Conservation (phyloP, 2,888 invertebrate genomes). For the Noctua pronuba region DNA sequence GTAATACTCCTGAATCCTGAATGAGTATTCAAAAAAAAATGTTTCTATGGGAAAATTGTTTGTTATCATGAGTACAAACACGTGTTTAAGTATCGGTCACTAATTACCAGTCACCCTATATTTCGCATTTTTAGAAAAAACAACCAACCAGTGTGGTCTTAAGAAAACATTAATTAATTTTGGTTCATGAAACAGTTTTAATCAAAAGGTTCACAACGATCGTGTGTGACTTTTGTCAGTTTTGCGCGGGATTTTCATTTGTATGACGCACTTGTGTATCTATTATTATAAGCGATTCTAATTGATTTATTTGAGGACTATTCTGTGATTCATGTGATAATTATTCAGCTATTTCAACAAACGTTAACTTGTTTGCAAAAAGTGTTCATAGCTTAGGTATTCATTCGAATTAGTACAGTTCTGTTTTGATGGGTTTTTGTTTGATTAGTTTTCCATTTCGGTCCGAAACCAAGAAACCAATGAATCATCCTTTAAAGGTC, state of each 20-base stretch:
- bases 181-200: slow-evolving; percentile 21
- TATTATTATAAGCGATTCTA: slow-evolving; percentile 6
- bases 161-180: slow-evolving; percentile 17
- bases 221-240: slow-evolving; percentile 22
- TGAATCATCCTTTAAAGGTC: neutral
- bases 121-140: neutral
- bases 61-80: too few relatives aligned
- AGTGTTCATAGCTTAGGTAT: neutral
- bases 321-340: slow-evolving; percentile 16
- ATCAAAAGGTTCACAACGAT: slow-evolving; percentile 8
- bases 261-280: slow-evolving; percentile 24
- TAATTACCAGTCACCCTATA: too few relatives aligned
- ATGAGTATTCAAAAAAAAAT: too few relatives aligned
- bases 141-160: neutral
- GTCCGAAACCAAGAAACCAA: neutral
- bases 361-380: slow-evolving; percentile 7
- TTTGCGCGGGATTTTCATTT: slow-evolving; percentile 26
- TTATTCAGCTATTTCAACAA: slow-evolving; percentile 23
- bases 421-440: neutral
- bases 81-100: too few relatives aligned
- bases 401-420: neutral
- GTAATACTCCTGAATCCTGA: too few relatives aligned
- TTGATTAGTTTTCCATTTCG: slow-evolving; percentile 1
- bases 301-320: slow-evolving; percentile 20
- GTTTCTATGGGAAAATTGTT: too few relatives aligned